Percentiles rank a stretch among this genome's conserved stretches.
These are phyloP conservation scores for Coregonus clupeaformis DNA, from an alignment of 2,113 vertebrate genomes.

Conservation along the genomic window DNA sequence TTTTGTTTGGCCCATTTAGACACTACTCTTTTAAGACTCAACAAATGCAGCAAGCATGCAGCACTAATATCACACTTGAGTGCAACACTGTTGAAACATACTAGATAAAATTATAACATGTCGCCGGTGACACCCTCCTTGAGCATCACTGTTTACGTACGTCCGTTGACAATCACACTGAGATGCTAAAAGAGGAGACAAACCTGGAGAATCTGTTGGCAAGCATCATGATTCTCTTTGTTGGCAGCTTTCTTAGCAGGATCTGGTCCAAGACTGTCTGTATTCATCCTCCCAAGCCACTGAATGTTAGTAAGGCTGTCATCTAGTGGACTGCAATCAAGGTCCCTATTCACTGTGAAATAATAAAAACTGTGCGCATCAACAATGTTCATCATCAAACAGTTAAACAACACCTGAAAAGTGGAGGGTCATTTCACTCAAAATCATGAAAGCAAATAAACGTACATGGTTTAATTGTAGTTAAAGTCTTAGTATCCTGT, in stretches of 20 bases:
- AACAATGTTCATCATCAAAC: background rate
- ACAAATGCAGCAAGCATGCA: background rate
- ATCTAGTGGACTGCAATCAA: conserved; percentile 69
- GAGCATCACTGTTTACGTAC: background rate
- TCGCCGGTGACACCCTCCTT: background rate
- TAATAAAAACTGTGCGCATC: conserved; percentile 1
- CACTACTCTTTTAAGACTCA: background rate
- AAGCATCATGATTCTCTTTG: conserved; percentile 77
- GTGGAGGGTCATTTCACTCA: background rate
- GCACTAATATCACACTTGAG: background rate
- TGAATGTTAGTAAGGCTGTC: conserved; percentile 90
- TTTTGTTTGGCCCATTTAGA: background rate
- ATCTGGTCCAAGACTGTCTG: conserved; percentile 68
- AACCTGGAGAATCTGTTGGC: conserved; percentile 72
- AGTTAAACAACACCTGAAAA: background rate
- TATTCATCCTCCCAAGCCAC: conserved; percentile 86
- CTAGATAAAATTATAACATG: background rate
- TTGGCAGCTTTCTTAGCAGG: conserved; percentile 47
- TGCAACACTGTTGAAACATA: background rate
- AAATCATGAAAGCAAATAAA: background rate
- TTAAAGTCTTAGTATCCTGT: conserved; percentile 30
- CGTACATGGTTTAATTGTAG: conserved; percentile 52
- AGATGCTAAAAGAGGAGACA: background rate
- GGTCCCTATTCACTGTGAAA: conserved; percentile 70
- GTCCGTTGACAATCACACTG: background rate